Evolutionary conservation across 1,140 invertebrate genomes (phyloP), one percentile per base, ranked within the genome.

Genomic region (Propsilocerus akamusi): DNA sequence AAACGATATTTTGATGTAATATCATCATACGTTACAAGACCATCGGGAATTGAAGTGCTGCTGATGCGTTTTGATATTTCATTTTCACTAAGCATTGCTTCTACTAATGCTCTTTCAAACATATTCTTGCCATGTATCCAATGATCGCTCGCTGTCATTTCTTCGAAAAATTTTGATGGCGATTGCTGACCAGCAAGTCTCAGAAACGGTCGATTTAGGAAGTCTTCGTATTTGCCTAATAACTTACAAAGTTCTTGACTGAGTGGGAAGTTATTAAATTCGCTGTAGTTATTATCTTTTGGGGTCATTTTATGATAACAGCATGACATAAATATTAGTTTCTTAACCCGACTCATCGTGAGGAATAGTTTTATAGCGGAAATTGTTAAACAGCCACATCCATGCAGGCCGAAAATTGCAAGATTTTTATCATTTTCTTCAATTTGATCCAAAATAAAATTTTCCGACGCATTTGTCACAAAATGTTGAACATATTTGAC

Each of bases 371-470:
- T 72, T 11, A 86, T 72, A 20, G 83, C 75, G 22, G 74, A 74
- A 10, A 85, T 69, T 49, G 81, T 80, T 24, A 93, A 72, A 66
- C 90, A 84, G 1, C 82, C 87, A 64, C 88, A 93, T 7, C 86
- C 78, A 65, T 93, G 88, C 23, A 93, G 68, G 6, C 81, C 82
- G 53, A 77, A 71, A 51, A 86, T 54, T 50, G 64, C 71, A 70
- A 66, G 58, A 50, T 24, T 55, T 54, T 60, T 63, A 50, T 57
- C 54, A 46, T 52, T 51, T 58, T 70, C 64, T 5, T 62, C 30
- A 11, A 73, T 55, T 52, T 67, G 60, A 12, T 58, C 48, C 54
- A 68, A 53, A 51, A 80, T 72, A 50, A 59, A 60, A 20, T 54
- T 53, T n/a, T 56, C 50, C 0, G 74, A 78, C 50, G 72, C 47